phyloP scores from a whole-genome alignment of 1,140 invertebrate species.

The Spodoptera frugiperda region DNA sequence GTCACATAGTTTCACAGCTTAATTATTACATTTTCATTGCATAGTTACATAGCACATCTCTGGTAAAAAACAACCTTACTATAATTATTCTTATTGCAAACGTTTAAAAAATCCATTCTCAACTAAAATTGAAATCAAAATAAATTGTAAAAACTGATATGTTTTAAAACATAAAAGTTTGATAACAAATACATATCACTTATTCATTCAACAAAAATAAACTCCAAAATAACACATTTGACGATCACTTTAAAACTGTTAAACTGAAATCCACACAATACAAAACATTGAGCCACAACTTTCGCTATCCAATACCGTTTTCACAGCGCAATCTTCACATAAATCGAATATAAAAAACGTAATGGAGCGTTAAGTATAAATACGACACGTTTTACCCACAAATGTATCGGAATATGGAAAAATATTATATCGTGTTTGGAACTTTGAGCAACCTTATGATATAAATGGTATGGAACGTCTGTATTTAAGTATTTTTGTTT shows the following conservation, averaged over 20 bases:
- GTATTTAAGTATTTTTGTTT: background rate
- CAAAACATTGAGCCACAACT: slow-evolving; percentile 14
- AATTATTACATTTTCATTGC: too few species aligned
- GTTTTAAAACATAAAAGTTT: too few species aligned
- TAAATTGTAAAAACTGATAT: too few species aligned
- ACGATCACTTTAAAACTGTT: background rate
- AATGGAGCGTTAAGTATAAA: slow-evolving; percentile 45
- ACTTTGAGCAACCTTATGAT: slow-evolving; percentile 30
- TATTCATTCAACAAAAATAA: background rate
- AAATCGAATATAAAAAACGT: slow-evolving; percentile 44
- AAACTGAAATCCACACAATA: background rate
- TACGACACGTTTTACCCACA: slow-evolving; percentile 24
- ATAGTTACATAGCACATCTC: too few species aligned
- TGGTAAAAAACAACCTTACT: too few species aligned
- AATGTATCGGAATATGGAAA: slow-evolving; percentile 12
- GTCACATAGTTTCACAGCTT: too few species aligned
- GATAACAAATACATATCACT: too few species aligned
- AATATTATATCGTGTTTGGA: slow-evolving; percentile 39
- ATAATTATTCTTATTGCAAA: too few species aligned
- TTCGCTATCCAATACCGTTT: slow-evolving; percentile 31
- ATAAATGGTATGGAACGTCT: background rate
- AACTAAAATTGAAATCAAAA: too few species aligned
- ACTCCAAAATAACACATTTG: background rate
- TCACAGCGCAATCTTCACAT: slow-evolving; percentile 44
- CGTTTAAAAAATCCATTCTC: too few species aligned